phyloP scores from a whole-genome alignment of 2,888 invertebrate species.

The Gortyna flavago region DNA sequence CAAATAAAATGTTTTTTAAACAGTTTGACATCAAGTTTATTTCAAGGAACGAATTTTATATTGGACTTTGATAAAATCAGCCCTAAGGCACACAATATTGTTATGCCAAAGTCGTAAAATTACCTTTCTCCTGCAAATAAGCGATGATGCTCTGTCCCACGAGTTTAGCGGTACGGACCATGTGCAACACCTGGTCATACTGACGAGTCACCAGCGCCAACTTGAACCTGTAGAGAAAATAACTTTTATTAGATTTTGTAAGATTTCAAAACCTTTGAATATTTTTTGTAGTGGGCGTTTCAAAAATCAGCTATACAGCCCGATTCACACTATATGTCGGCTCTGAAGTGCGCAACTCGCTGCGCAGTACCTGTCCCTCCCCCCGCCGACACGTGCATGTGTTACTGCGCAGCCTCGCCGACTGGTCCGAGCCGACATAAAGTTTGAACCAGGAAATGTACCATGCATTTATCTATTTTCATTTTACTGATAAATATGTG shows the following conservation, averaged over 20 bases:
- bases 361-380: too few relatives aligned
- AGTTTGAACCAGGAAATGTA: neutral
- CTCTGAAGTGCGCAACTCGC: too few relatives aligned
- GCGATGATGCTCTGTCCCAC: slow-evolving; percentile 99
- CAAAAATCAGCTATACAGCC: neutral
- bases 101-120: neutral
- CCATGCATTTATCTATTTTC: neutral
- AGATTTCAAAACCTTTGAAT: neutral
- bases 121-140: slow-evolving; percentile 99
- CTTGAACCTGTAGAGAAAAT: slow-evolving; percentile 92
- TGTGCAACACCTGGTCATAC: slow-evolving; percentile 97
- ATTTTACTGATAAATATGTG: neutral
- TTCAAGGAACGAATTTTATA: too few relatives aligned
- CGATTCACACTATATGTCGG: too few relatives aligned
- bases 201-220: slow-evolving; percentile 98
- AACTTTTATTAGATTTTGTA: neutral
- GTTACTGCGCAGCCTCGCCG: too few relatives aligned
- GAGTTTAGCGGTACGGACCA: slow-evolving; percentile 98
- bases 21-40: too few relatives aligned
- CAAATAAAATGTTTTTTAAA: too few relatives aligned
- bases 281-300: neutral
- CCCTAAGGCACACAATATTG: neutral
- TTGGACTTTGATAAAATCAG: too few relatives aligned
- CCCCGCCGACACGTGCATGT: too few relatives aligned
- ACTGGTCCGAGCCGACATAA: too few relatives aligned